Base-by-base conservation (phyloP, 2,113 vertebrate genomes). In the Calidris pugnax region DNA sequence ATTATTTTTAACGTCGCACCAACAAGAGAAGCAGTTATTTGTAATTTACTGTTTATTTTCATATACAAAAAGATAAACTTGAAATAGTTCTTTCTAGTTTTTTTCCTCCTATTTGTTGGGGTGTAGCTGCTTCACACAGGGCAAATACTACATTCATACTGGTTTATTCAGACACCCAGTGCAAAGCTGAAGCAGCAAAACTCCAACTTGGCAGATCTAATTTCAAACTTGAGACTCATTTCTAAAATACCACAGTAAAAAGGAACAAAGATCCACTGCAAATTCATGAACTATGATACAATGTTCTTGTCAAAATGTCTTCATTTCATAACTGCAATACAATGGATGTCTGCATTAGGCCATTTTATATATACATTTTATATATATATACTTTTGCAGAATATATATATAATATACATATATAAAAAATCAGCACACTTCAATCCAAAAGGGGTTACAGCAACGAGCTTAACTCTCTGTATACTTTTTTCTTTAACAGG, bases 1-100 rank as follows among this genome's bases (percentile, higher is more conserved):
- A 20, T n/a, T 12, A 35, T 6, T 79, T 79, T 81, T 64, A 71
- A 95, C n/a, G 4, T 73, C 12, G 15, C 93, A 95, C 35, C 47
- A 87, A 78, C 7, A 7, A 85, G 37, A 80, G 84, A 74, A 92
- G 39, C 78, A 48, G 51, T 64, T 63, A 85, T 85, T 97, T 97
- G 94, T 96, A 91, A 96, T 98, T 98, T 97, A 98, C 98, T 97
- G 97, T 98, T 98, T 98, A 98, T 99, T 98, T 98, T 98, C 98
- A 99, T 98, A 98, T 99, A 99, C 98, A 99, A 99, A 99, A 99
- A 99, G 98, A 99, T 99, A 98, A 98, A 98, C 98, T 98, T 98
- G 98, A 99, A 98, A 98, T 98, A 98, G 97, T 98, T 97, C 97
- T 98, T 98, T 98, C 98, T 99, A 98, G 96, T 94, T 95, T 98